Conservation (phyloP, 2,888 invertebrate genomes). For the Synergus itoensis region DNA sequence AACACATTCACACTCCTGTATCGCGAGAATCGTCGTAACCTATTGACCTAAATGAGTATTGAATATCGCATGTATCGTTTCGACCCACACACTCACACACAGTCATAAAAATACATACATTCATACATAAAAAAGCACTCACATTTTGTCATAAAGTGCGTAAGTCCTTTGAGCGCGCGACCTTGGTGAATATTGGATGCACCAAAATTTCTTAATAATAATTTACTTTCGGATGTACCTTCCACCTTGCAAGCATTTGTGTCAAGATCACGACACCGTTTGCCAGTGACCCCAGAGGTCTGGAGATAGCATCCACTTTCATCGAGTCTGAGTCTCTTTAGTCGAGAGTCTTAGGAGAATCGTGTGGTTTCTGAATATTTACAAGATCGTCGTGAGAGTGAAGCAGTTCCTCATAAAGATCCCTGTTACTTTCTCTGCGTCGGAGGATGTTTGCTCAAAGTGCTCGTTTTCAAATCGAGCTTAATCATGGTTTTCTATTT, state of each 20-base stretch:
- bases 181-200: slow-evolving; percentile 13
- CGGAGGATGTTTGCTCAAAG: slow-evolving; percentile 19
- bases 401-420: slow-evolving; percentile 57
- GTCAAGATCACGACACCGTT: slow-evolving; percentile 61
- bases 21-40: slow-evolving; percentile 60
- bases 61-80: slow-evolving; percentile 28
- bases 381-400: slow-evolving; percentile 58
- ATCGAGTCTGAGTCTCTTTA: slow-evolving; percentile 54
- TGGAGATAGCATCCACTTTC: slow-evolving; percentile 62
- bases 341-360: slow-evolving; percentile 57
- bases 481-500: slow-evolving; percentile 6
- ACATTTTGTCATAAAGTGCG: slow-evolving; percentile 21
- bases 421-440: slow-evolving; percentile 59
- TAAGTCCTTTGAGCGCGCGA: slow-evolving; percentile 33
- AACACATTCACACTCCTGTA: slow-evolving; percentile 47
- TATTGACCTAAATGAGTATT: slow-evolving; percentile 68
- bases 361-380: slow-evolving; percentile 61
- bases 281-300: slow-evolving; percentile 59
- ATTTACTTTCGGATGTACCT: slow-evolving; percentile 33
- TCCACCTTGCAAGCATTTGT: slow-evolving; percentile 55
- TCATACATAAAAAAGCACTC: neutral
- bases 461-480: slow-evolving; percentile 18
- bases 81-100: neutral
- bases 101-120: neutral
- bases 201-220: slow-evolving; percentile 10